Evolutionary conservation across 1,140 invertebrate species (phyloP).

Genomic region (Bombus balteatus): DNA sequence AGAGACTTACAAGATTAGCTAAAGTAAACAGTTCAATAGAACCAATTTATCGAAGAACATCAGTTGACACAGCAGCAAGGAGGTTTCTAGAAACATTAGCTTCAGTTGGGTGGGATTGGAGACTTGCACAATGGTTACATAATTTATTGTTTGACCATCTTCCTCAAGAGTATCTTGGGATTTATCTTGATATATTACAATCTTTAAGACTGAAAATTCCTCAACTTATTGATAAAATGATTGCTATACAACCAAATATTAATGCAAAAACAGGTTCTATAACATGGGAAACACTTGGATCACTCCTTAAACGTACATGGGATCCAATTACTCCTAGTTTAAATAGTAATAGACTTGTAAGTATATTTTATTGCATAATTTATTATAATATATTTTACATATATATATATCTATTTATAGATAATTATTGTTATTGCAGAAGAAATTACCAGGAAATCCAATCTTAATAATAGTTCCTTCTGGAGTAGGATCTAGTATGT

Average conservation of each 20-base stretch:
- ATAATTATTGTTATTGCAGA: slow-evolving; percentile 78
- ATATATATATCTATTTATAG: not conserved
- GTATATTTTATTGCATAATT: slow-evolving; percentile 28
- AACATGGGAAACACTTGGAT: slow-evolving; percentile 85
- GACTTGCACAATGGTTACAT: slow-evolving; percentile 91
- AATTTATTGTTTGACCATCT: slow-evolving; percentile 88
- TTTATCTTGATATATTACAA: slow-evolving; percentile 92
- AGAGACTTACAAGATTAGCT: slow-evolving; percentile 87
- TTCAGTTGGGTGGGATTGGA: slow-evolving; percentile 87
- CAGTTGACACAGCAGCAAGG: slow-evolving; percentile 88
- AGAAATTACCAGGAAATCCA: slow-evolving; percentile 89
- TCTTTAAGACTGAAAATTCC: slow-evolving; percentile 90
- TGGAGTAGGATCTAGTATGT: slow-evolving; percentile 75
- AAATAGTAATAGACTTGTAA: slow-evolving; percentile 85
- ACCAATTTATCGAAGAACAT: slow-evolving; percentile 86
- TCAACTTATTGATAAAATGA: slow-evolving; percentile 90
- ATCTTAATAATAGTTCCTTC: slow-evolving; percentile 88
- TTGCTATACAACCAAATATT: slow-evolving; percentile 82
- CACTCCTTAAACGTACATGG: slow-evolving; percentile 90
- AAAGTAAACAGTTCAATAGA: slow-evolving; percentile 84
- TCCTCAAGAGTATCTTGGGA: slow-evolving; percentile 86
- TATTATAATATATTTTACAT: not conserved
- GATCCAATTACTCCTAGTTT: slow-evolving; percentile 86
- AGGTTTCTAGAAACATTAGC: slow-evolving; percentile 87
- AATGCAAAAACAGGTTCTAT: slow-evolving; percentile 78